Base-by-base conservation (phyloP, 1,140 invertebrate genomes). In the Euborellia annulipes region DNA sequence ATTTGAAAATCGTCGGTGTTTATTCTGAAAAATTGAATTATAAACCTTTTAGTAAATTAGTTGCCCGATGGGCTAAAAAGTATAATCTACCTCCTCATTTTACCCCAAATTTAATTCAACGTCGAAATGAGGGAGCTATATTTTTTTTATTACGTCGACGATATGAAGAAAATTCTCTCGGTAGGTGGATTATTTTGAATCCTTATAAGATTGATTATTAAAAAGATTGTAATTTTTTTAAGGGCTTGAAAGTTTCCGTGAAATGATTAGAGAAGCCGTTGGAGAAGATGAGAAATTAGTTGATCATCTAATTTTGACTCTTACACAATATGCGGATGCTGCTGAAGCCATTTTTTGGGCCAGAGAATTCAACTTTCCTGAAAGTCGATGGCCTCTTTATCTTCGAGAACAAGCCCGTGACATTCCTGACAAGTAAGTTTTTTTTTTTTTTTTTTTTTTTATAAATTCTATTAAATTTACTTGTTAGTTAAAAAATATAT, bases 191-290 rank as follows among this genome's bases (percentile, higher is more conserved):
- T n/a, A n/a, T n/a, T n/a, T 36, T 19, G 48, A 37, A 43, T n/a
- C 34, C 23, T 38, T 9, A 17, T 36, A 21, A 19, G 32, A 23
- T 36, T 41, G 39, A 19, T 13, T 40, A 30, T 43, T 46, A 38
- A 40, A 38, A 49, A 43, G 22, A 14, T 50, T 36, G 13, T 45
- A 21, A 45, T 44, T n/a, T 59, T 52, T 46, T 0, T 41, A n/a
- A 75, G 72, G 67, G 52, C 56, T 57, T 18, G 68, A 70, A 50
- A 74, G 75, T 52, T 81, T 72, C 63, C 68, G 71, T 49, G 79
- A 83, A 63, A 72, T 82, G 66, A 69, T 72, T 0, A 70, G 70
- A 54, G 76, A 81, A 58, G 71, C 73, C 13, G 63, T 78, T n/a
- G 65, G 64, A 17, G 58, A 67, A 42, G 63, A 73, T 45, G 23